Base-by-base conservation (phyloP, 2,888 invertebrate genomes). In the Rotaria macrura region DNA sequence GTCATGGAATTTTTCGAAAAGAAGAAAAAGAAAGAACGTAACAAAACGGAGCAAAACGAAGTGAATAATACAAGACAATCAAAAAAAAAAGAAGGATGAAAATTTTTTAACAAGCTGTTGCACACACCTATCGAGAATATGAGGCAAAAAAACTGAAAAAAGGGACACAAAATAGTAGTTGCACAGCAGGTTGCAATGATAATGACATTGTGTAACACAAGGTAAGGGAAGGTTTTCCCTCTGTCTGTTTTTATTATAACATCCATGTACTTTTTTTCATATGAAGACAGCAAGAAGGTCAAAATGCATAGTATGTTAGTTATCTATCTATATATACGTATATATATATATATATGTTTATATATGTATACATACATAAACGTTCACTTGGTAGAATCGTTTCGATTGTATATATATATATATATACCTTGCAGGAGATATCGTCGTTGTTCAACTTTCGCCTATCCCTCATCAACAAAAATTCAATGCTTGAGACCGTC, bases 131-230 rank as follows among this genome's bases (percentile, higher is more conserved):
- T 57, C 55, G n/a, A 12, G 5, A 54, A n/a, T 20, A 57, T 57
- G 55, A 29, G 29, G 55, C 55, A 57, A 57, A 57, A 29, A 57
- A n/a, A n/a, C n/a, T n/a, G n/a, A 25, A 54, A 54, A 54, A 54
- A 57, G 14, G 55, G 55, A 57, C 55, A 57, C 55, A 57, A 57
- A 52, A n/a, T 57, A 57, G 55, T 29, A 34, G n/a, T n/a, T n/a
- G 40, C 72, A 72, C 72, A 40, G 38, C 72, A 72, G 72, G 72
- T 72, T 72, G 72, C 72, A 72, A 40, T 72, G 72, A 72, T 72
- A 38, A 72, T 20, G 40, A 72, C 38, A 38, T 20, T 10, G 9
- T 38, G 72, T 72, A 57, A 57, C 55, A 57, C 55, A 57, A 57
- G 55, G 55, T 57, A 57, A 57, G 29, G 7, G 55, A 57, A 57